Base-by-base conservation (phyloP, 2,797 vertebrate species). In the Poeciliopsis paucimaculata region DNA sequence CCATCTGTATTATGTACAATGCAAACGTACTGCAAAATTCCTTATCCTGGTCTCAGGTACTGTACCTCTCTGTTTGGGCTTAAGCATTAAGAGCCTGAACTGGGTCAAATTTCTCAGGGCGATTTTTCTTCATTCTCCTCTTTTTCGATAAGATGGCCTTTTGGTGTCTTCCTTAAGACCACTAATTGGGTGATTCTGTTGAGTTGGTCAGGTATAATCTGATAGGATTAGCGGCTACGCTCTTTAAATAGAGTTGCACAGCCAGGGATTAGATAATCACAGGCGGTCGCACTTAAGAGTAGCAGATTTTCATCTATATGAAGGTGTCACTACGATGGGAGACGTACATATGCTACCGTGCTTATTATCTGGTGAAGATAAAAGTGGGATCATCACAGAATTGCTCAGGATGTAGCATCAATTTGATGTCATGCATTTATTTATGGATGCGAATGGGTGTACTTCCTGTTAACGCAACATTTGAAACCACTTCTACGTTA, bases 211-310 rank as follows among this genome's bases (percentile, higher is more conserved):
- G 74, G 89, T 92, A 89, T 93, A 95, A 95, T 95, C 92, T 93
- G 87, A 90, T 89, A 80, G 84, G 91, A 94, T 94, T 93, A 92
- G 82, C 31, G 31, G 82, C 88, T 80, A 68, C 51, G 75, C 83
- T 90, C 90, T 91, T 91, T 94, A 94, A 94, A 93, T 94, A 95
- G 91, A 93, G 88, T 90, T 93, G 75, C 83, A 82, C 46, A 36
- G 75, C 74, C 80, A 46, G 86, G 90, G 93, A 95, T 95, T 93
- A 95, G 84, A 90, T 88, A 81, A 89, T 91, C 84, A 77, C 82
- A 87, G 87, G 66, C 85, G 84, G 90, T 72, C 79, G 1, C 53
- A 79, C 78, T 86, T 60, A 75, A 87, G 72, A 86, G 82, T 78
- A 72, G 64, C 83, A 90, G 78, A 87, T 90, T 91, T 89, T 85